Conservation (phyloP, 2,113 vertebrate genomes). For the Prunella fulvescens region DNA sequence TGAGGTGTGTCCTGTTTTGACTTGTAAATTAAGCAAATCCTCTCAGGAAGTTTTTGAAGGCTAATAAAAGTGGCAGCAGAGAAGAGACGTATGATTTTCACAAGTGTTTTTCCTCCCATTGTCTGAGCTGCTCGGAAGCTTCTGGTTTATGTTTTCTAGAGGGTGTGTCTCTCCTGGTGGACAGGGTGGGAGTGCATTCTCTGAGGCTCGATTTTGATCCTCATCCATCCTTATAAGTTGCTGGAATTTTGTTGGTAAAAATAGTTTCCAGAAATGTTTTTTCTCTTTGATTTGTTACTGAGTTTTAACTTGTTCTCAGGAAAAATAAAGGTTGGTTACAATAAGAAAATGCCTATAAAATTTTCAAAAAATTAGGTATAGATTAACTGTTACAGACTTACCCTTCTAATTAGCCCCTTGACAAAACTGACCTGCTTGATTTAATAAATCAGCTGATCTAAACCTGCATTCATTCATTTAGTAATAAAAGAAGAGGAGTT, state of each 20-base stretch:
- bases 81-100: not conserved
- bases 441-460: not conserved
- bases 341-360: not conserved
- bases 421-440: not conserved
- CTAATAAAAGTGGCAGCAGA: not conserved
- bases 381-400: not conserved
- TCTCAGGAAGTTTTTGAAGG: not conserved
- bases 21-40: slow-evolving; percentile 6
- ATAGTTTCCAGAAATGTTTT: not conserved
- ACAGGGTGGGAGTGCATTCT: not conserved
- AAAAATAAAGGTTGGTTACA: not conserved
- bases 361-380: not conserved
- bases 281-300: not conserved
- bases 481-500: not conserved
- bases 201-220: not conserved
- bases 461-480: not conserved
- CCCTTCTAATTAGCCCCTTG: not conserved
- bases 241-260: not conserved
- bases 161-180: not conserved
- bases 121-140: not conserved
- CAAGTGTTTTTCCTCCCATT: not conserved
- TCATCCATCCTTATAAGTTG: not conserved
- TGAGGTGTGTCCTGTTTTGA: not conserved
- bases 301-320: not conserved
- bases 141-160: not conserved